Conservation (phyloP, 1,140 invertebrate species). For the Lasaia peninsularis region DNA sequence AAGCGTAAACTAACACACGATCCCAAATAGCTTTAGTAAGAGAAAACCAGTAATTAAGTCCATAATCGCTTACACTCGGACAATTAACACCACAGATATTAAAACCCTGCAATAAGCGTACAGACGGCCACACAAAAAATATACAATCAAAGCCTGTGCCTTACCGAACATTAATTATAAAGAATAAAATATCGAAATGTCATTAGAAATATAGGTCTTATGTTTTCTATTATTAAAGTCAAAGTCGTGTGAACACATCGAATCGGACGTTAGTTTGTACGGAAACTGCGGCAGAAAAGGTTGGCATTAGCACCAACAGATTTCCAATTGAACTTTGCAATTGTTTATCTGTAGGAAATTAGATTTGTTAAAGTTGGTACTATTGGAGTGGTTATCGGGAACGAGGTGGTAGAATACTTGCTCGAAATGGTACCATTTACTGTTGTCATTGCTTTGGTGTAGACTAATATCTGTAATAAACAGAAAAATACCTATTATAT, state of each 20-base stretch:
- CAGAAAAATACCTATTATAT: too few relatives aligned
- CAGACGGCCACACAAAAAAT: slow-evolving; percentile 1
- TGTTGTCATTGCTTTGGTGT: too few relatives aligned
- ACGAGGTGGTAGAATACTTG: too few relatives aligned
- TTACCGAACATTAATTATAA: slow-evolving; percentile 3
- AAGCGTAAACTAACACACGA: too few relatives aligned
- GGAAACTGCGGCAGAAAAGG: slow-evolving; percentile 5
- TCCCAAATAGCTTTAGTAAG: background rate
- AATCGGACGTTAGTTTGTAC: slow-evolving; percentile 5
- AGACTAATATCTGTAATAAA: too few relatives aligned
- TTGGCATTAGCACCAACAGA: slow-evolving; percentile 6
- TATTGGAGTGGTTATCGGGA: too few relatives aligned
- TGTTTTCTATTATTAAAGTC: background rate
- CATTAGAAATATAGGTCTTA: background rate
- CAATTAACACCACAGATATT: slow-evolving; percentile 2
- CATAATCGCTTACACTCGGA: background rate
- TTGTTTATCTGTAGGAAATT: slow-evolving; percentile 7
- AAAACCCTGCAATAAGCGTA: slow-evolving; percentile 9
- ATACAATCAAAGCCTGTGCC: slow-evolving; percentile 8
- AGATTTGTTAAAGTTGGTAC: background rate
- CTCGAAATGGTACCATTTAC: too few relatives aligned
- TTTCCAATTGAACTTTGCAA: slow-evolving; percentile 10
- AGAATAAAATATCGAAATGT: background rate
- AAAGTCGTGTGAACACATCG: slow-evolving; percentile 1
- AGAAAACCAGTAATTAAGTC: background rate